Evolutionary conservation across 2,113 vertebrate genomes (phyloP).

Genomic region (Halcyon malimbica): DNA sequence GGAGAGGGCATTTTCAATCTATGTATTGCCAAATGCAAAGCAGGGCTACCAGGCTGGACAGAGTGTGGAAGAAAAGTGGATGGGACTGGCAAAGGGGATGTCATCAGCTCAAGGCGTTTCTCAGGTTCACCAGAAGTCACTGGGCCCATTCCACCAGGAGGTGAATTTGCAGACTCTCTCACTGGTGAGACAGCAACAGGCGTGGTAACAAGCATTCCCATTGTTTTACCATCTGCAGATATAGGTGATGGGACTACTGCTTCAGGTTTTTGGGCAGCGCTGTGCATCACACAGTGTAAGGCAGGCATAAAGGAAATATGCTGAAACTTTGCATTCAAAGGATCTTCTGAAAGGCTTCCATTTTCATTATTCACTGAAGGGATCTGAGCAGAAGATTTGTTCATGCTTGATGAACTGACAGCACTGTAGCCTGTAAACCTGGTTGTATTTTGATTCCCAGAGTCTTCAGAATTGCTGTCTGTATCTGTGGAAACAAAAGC

Average conservation of each 20-base stretch:
- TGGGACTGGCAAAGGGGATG: conserved; percentile 75
- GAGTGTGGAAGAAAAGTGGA: conserved; percentile 77
- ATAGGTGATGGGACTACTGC: conserved; percentile 72
- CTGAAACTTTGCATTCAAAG: conserved; percentile 75
- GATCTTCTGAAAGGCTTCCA: conserved; percentile 67
- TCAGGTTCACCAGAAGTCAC: conserved; percentile 77
- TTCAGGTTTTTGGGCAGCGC: conserved; percentile 77
- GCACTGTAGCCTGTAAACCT: conserved; percentile 75
- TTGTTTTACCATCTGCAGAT: conserved; percentile 78
- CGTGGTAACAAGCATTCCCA: conserved; percentile 79
- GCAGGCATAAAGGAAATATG: conserved; percentile 83
- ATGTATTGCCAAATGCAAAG: conserved; percentile 83
- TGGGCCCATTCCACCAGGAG: conserved; percentile 65
- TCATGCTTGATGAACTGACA: conserved; percentile 62
- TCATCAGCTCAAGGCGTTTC: conserved; percentile 77
- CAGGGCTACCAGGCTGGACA: conserved; percentile 72
- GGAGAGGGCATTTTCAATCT: conserved; percentile 82
- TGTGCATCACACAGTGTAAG: conserved; percentile 84
- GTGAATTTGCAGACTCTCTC: conserved; percentile 67
- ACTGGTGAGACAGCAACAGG: conserved; percentile 73
- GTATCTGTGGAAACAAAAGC: conserved; percentile 77
- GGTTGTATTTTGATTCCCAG: conserved; percentile 73
- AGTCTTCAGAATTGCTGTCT: conserved; percentile 92
- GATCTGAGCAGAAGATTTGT: conserved; percentile 73
- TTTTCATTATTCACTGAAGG: conserved; percentile 71